These are phyloP conservation scores for Thalassarche chlororhynchos DNA, from an alignment of 2,113 vertebrate genomes.

Conservation along the genomic window DNA sequence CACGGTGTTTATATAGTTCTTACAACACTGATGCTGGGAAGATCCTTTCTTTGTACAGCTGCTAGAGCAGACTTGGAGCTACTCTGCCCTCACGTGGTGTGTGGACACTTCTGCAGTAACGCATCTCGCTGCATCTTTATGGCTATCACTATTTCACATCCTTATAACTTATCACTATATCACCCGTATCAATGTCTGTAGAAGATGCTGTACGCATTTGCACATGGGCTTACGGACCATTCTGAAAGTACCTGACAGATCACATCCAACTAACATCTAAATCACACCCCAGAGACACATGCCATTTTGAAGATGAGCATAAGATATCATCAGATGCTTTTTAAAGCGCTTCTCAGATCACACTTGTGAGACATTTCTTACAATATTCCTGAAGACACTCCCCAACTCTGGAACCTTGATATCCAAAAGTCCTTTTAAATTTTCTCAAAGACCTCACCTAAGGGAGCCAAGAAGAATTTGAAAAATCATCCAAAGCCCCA, in stretches of 20 bases:
- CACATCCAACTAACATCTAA: background rate
- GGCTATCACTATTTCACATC: background rate
- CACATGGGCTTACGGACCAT: accelerated
- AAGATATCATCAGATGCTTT: background rate
- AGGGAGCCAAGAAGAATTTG: background rate
- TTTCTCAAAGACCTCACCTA: background rate
- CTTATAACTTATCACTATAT: no score
- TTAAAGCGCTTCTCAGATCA: background rate
- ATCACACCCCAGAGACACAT: background rate
- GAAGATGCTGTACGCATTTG: background rate
- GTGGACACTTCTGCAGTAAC: background rate
- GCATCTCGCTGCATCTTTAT: background rate
- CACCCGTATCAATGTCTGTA: background rate
- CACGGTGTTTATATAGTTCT: accelerated
- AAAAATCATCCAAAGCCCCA: background rate
- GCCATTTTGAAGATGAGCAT: background rate
- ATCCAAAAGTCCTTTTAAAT: background rate
- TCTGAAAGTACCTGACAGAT: background rate
- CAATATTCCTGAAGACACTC: background rate
- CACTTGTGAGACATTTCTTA: background rate
- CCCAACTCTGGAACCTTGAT: background rate
- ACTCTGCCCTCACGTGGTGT: slow-evolving; percentile 24
- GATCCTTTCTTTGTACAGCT: background rate
- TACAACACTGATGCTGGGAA: background rate
- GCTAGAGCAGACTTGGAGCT: background rate